phyloP scores from a whole-genome alignment of 2,888 invertebrate species.

The Mongoloraphidia duomilia region DNA sequence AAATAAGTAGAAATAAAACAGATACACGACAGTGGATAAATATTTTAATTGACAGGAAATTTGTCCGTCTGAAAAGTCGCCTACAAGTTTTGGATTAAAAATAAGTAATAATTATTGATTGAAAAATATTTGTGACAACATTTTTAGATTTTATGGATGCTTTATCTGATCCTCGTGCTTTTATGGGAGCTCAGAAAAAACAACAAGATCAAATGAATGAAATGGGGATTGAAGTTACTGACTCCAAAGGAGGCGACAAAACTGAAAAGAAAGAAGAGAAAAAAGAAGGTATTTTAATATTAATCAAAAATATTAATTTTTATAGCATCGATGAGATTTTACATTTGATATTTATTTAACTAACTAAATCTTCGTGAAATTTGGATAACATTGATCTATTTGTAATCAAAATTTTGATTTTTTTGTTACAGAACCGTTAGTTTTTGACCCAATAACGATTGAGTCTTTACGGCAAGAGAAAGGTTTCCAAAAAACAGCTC shows the following conservation, averaged over 20 bases:
- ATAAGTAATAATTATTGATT: background rate
- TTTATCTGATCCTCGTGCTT: constrained; percentile 85
- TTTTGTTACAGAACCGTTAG: constrained; percentile 42
- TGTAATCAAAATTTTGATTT: background rate
- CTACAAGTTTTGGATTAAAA: background rate
- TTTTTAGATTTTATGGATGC: constrained; percentile 89
- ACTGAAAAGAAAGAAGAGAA: constrained; percentile 43
- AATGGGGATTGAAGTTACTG: constrained; percentile 69
- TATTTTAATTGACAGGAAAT: background rate
- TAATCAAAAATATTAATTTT: too few species aligned
- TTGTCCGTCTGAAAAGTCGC: background rate
- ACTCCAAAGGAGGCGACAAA: constrained; percentile 39
- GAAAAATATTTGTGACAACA: background rate
- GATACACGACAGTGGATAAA: too few species aligned
- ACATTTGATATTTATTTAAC: too few species aligned
- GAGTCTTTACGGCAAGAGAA: constrained; percentile 80
- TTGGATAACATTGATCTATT: background rate
- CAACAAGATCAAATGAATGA: constrained; percentile 86
- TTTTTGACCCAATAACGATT: constrained; percentile 82
- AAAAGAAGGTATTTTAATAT: constrained; percentile 41
- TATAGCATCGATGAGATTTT: background rate
- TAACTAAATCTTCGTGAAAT: too few species aligned
- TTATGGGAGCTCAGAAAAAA: constrained; percentile 75
- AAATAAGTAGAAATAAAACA: too few species aligned
- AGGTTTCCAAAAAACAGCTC: constrained; percentile 78